Conservation (phyloP, 2,797 vertebrate species). For the Urosaurus nigricauda region DNA sequence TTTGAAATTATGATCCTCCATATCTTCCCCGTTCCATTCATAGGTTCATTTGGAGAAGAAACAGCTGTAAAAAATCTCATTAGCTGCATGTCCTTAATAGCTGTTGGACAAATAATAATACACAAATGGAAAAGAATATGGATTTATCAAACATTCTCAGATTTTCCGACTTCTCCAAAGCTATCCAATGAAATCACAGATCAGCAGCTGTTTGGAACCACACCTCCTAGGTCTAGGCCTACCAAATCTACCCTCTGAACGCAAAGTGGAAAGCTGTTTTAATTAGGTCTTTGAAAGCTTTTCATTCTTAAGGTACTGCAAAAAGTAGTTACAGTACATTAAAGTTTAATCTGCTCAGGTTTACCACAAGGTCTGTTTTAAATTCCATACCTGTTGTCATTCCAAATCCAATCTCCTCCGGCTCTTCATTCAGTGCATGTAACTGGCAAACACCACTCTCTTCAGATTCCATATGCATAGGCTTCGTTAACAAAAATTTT, state of each 20-base stretch:
- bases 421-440: slow-evolving; percentile 88
- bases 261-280: neutral
- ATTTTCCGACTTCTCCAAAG: neutral
- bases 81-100: neutral
- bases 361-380: neutral
- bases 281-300: neutral
- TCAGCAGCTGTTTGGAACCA: neutral
- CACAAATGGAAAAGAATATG: neutral
- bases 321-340: neutral
- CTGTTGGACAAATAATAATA: neutral
- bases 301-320: neutral
- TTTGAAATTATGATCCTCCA: neutral
- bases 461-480: slow-evolving; percentile 84
- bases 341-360: too few relatives aligned
- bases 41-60: neutral
- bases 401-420: slow-evolving; percentile 85
- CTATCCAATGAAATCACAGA: neutral
- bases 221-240: neutral
- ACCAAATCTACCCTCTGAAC: neutral
- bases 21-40: too few relatives aligned
- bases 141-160: neutral
- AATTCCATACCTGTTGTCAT: slow-evolving; percentile 82
- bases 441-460: slow-evolving; percentile 90
- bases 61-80: neutral
- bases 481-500: slow-evolving; percentile 95